Evolutionary conservation across 2,888 invertebrate species (phyloP), one percentile per base, ranked within the genome.

Genomic region (Megastigmus dorsalis): DNA sequence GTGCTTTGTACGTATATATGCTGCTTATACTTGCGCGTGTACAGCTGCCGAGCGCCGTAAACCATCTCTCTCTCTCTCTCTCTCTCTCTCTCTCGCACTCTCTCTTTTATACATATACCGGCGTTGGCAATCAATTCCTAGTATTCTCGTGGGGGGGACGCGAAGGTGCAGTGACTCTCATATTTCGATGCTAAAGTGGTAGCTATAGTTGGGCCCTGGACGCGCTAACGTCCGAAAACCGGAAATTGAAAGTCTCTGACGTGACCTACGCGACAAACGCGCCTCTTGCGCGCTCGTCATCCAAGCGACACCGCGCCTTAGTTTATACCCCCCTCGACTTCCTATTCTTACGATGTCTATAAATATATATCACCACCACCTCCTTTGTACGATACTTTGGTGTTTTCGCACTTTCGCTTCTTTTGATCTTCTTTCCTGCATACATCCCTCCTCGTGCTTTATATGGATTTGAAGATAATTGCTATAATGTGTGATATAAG

Each of bases 201-300:
- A n/a, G n/a, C n/a, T n/a, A n/a, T n/a, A n/a, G n/a, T n/a, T n/a
- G n/a, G n/a, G n/a, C n/a, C n/a, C n/a, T 13, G 20, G 23, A 33
- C n/a, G 7, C 23, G 43, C n/a, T 26, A 63, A n/a, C 20, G 36
- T 77, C 75, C 74, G 78, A 78, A 74, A 79, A 63, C n/a, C 83
- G 85, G 85, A 85, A 85, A 85, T 85, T 85, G 85, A 85, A 85
- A 84, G 82, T 84, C 84, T 78, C 82, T 84, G 82, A n/a, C n/a
- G n/a, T n/a, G n/a, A n/a, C n/a, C n/a, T n/a, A n/a, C 84, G 75
- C 36, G 60, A 33, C 54, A 48, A 65, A 30, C 41, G 62, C 62
- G 45, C 57, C n/a, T n/a, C n/a, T n/a, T n/a, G n/a, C n/a, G n/a
- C 28, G 54, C 50, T 75, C 52, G 28, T 62, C 7, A 13, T 36